A percentile compares a stretch with the other conserved stretches of the same genome.
phyloP scores from a whole-genome alignment of 2,113 vertebrate species.

The Takifugu flavidus region DNA sequence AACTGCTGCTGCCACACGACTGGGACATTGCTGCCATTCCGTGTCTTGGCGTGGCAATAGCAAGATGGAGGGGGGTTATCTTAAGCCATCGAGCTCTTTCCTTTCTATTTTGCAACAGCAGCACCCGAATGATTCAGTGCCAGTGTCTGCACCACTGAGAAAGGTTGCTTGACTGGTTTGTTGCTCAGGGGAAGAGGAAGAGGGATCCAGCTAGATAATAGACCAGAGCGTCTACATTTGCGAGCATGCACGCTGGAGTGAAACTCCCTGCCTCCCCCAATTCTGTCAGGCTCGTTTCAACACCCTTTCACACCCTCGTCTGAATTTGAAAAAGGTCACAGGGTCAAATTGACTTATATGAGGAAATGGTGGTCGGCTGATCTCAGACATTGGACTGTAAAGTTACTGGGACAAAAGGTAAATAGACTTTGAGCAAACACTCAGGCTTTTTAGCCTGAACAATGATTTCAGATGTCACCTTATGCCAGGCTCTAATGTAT shows the following conservation, averaged over 20 bases:
- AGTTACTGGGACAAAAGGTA: too few relatives aligned
- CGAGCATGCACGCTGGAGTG: constrained; percentile 18
- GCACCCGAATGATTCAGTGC: constrained; percentile 58
- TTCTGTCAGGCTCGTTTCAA: constrained; percentile 30
- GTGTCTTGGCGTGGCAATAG: constrained; percentile 38
- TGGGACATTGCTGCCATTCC: constrained; percentile 56
- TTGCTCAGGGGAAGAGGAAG: constrained; percentile 4
- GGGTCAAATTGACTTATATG: too few relatives aligned
- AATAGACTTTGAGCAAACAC: too few relatives aligned
- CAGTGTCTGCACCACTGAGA: constrained; percentile 11
- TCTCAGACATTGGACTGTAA: too few relatives aligned
- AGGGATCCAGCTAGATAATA: constrained; percentile 32
- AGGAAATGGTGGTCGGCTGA: too few relatives aligned
- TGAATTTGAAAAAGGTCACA: constrained; percentile 6
- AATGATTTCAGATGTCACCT: too few relatives aligned
- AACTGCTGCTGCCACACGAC: neutral
- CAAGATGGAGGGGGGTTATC: constrained; percentile 21
- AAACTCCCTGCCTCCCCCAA: constrained; percentile 39
- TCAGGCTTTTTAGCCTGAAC: too few relatives aligned
- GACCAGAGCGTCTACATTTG: constrained; percentile 18
- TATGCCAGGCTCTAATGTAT: too few relatives aligned
- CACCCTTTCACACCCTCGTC: constrained; percentile 37
- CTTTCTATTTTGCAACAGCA: constrained; percentile 39
- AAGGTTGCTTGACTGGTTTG: constrained; percentile 67
- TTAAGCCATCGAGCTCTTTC: constrained; percentile 65